Base-by-base conservation (phyloP, 2,888 invertebrate species). In the Synanthedon myopaeformis region DNA sequence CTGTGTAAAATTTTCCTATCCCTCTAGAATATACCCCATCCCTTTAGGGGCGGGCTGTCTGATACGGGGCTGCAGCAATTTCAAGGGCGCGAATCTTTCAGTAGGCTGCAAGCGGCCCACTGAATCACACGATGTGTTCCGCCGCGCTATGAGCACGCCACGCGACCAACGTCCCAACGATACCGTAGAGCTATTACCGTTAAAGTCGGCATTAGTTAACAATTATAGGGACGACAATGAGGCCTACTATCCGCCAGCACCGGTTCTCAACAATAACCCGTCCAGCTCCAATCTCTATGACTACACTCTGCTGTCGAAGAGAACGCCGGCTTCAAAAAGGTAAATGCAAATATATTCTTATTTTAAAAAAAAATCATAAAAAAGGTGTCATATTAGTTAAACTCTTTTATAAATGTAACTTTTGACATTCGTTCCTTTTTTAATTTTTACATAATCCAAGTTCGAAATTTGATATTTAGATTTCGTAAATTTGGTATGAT, bases 281-380 rank as follows among this genome's bases (percentile, higher is more conserved):
- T 82, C 86, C 51, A 78, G 74, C 41, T 78, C 85, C 1, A 84
- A 77, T 58, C 65, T 77, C 35, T 69, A 76, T 61, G 88, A 88
- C 45, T 88, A 88, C 60, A 79, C 83, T 51, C 65, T 87, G 58
- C 74, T 88, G 54, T 88, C 88, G 45, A 88, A 88, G 62, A 70
- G 88, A 60, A 86, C 88, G 58, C 87, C 87, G 76, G 88, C 86
- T 54, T 88, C 87, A 2, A 88, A 88, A 74, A 76, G 86, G 88
- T 87, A 72, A 53, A 8, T 45, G 11, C 45, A 45, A n/a, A 6
- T 45, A 6, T 13, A 8, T 45, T 13, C 4, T 45, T 45, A 13
- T 35, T 45, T 3, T 1, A 12, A 12, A 45, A n/a, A 42, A 3
- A 45, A 45, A 45, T 2, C 4, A 23, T 23, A 23, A 23, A 35